Percentiles rank a stretch among this genome's conserved stretches.
Conservation (phyloP, 1,140 invertebrate genomes). For the Chrysomallon squamiferum region DNA sequence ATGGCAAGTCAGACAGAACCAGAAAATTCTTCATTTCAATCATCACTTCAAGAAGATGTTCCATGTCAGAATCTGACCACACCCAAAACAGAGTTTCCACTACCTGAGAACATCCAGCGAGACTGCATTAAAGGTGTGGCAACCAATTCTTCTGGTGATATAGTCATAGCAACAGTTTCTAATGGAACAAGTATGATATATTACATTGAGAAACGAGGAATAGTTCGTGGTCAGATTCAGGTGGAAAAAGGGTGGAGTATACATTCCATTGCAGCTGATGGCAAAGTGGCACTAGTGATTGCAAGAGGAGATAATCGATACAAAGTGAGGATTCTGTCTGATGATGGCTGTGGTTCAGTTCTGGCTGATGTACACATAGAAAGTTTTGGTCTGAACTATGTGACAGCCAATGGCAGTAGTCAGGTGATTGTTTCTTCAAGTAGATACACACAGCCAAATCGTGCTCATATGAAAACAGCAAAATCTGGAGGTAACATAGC, state of each 20-base stretch:
- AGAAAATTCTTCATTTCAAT: constrained; percentile 34
- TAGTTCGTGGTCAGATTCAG: constrained; percentile 45
- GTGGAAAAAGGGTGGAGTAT: constrained; percentile 46
- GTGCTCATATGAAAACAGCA: constrained; percentile 29
- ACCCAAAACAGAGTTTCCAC: constrained; percentile 32
- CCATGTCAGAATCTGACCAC: constrained; percentile 31
- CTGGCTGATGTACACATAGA: constrained; percentile 48
- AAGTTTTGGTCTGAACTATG: constrained; percentile 51
- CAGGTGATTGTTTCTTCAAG: constrained; percentile 47
- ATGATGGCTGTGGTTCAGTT: constrained; percentile 41
- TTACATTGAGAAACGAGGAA: constrained; percentile 50
- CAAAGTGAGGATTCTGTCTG: constrained; percentile 47
- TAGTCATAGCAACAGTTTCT: constrained; percentile 34
- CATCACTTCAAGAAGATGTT: constrained; percentile 11
- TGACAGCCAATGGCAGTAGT: constrained; percentile 39
- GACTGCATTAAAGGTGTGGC: constrained; percentile 54
- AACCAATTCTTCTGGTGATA: constrained; percentile 45
- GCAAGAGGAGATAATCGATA: constrained; percentile 51
- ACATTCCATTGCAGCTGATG: constrained; percentile 50
- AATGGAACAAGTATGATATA: constrained; percentile 31
- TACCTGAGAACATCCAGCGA: constrained; percentile 40
- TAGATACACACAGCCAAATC: constrained; percentile 38
- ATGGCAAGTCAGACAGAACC: background rate
- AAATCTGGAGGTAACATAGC: constrained; percentile 53
- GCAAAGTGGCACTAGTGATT: constrained; percentile 46